phyloP scores from a whole-genome alignment of 2,113 vertebrate species.

The Phyllostomus hastatus region DNA sequence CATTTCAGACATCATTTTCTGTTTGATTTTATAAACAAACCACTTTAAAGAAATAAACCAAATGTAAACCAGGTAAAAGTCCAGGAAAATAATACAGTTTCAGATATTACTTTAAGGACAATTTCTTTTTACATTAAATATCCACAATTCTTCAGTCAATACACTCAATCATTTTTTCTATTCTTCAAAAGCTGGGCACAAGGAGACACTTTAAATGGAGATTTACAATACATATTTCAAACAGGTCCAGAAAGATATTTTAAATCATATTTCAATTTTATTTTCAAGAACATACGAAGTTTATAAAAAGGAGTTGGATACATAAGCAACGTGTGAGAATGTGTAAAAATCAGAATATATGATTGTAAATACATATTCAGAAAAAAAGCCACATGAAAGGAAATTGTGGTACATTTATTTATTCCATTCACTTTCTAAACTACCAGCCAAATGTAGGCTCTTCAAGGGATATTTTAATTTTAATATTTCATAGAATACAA shows the following conservation, averaged over 20 bases:
- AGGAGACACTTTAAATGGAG: neutral
- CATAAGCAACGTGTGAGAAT: neutral
- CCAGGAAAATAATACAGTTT: neutral
- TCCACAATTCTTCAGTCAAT: neutral
- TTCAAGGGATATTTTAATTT: neutral
- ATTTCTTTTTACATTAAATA: slow-evolving; percentile 16
- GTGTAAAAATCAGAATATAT: neutral
- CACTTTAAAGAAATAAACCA: neutral
- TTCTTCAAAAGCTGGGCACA: neutral
- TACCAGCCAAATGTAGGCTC: neutral
- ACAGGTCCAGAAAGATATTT: slow-evolving; percentile 22
- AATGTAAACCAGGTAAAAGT: neutral
- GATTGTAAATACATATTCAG: neutral
- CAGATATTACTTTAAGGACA: slow-evolving; percentile 32
- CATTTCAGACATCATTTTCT: neutral
- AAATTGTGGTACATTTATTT: neutral
- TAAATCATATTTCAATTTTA: slow-evolving; percentile 28
- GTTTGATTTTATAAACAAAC: neutral
- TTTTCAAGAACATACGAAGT: neutral
- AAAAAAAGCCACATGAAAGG: neutral
- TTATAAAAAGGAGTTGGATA: neutral
- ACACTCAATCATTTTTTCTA: neutral
- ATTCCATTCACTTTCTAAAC: neutral
- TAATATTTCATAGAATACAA: neutral
- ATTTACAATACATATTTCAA: slow-evolving; percentile 9